Base-by-base conservation (phyloP, 2,113 vertebrate genomes). In the Lonchura striata region DNA sequence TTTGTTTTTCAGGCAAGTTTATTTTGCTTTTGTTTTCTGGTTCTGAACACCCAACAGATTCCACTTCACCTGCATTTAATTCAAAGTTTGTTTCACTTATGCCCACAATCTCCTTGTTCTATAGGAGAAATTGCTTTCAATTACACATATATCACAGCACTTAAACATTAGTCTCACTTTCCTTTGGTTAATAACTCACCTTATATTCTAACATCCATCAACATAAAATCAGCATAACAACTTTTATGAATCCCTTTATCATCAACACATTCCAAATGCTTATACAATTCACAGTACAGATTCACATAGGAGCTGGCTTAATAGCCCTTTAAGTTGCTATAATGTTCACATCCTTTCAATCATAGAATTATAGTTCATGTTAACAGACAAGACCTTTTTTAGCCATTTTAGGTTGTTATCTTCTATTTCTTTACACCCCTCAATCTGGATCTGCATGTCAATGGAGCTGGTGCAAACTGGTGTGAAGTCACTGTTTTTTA, bases 181-280 rank as follows among this genome's bases (percentile, higher is more conserved):
- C 94, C 71, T 97, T 95, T 97, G 97, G 96, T 98, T 98, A 98
- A 97, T 98, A 98, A 98, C 95, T 98, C 96, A 98, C 96, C 97
- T 94, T 98, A 98, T 97, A 97, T 92, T 97, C 96, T 96, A 97
- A 97, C 97, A 98, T 98, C 96, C 81, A 98, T 98, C 98, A 98
- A 97, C 96, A 98, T 98, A 98, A 98, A 98, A 98, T 98, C 97
- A 98, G 97, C 96, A 97, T 98, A 98, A 98, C 96, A 98, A 97
- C 95, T 97, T 98, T 98, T 98, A 98, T 98, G 98, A 97, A 98
- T 98, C 97, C 82, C 85, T 98, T 98, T 98, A 97, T 98, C 97
- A 98, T 97, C 96, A 97, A 97, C 96, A 96, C 96, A 96, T 97
- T 98, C 94, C 95, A 97, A 98, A 97, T 97, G 97, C 97, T 97